phyloP scores from a whole-genome alignment of 1,140 invertebrate species.

The Lethrus apterus region DNA sequence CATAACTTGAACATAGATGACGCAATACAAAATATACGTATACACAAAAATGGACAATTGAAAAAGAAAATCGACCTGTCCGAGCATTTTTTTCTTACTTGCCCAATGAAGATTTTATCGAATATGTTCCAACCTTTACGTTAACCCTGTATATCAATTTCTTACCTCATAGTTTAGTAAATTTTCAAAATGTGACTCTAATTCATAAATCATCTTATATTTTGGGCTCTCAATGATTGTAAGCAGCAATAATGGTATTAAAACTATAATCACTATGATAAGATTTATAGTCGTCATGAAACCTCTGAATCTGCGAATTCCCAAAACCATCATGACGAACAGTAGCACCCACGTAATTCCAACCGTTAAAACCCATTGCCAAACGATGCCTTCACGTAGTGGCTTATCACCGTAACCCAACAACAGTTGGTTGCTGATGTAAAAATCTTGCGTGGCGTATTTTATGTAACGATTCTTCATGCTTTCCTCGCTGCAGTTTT shows the following conservation, averaged over 20 bases:
- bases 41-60: too few relatives aligned
- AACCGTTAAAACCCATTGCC: background rate
- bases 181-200: background rate
- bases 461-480: background rate
- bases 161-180: background rate
- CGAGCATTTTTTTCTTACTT: too few relatives aligned
- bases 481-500: background rate
- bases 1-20: too few relatives aligned
- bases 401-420: background rate
- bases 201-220: conserved; percentile 1
- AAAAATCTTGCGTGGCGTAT: background rate
- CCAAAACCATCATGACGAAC: background rate
- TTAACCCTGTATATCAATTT: background rate
- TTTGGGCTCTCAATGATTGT: background rate
- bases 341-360: background rate
- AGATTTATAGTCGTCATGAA: conserved; percentile 3
- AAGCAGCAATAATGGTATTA: background rate
- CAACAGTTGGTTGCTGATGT: background rate
- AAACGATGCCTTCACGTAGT: background rate
- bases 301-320: background rate
- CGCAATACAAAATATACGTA: too few relatives aligned
- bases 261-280: background rate
- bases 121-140: too few relatives aligned
- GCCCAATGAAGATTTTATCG: too few relatives aligned
- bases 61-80: too few relatives aligned